Conservation (phyloP, 2,797 vertebrate species). For the Sitta carolinensis region DNA sequence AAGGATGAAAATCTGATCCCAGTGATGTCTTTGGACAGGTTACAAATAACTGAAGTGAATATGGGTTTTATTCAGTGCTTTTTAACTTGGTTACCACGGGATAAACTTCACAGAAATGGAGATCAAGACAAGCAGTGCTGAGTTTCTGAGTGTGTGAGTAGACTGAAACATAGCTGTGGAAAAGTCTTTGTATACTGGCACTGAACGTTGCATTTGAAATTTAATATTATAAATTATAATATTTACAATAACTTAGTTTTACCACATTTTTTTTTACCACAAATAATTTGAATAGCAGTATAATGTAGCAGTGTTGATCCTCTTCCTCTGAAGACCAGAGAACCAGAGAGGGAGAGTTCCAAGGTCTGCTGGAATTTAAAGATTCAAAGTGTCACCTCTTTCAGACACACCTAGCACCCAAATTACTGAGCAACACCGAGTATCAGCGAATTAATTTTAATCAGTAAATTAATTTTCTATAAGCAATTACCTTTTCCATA, state of each 20-base stretch:
- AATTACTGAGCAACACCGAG: background rate
- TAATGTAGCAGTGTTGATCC: background rate
- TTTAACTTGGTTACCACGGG: background rate
- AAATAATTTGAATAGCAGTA: background rate
- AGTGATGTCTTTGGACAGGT: background rate
- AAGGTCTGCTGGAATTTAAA: background rate
- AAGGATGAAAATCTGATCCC: background rate
- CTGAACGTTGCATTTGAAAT: background rate
- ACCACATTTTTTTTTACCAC: background rate
- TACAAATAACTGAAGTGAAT: background rate
- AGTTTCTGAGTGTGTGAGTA: background rate
- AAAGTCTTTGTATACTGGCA: background rate
- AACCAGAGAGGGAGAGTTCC: background rate
- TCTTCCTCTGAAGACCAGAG: background rate
- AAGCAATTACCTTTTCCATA: background rate
- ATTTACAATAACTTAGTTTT: background rate
- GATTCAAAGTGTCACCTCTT: background rate
- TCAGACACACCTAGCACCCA: background rate
- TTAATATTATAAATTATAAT: background rate
- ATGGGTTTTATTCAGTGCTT: background rate
- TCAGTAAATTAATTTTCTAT: background rate
- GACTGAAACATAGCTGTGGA: background rate
- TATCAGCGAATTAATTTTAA: too few species aligned
- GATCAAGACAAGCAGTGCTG: background rate
- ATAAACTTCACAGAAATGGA: background rate